Base-by-base conservation (phyloP, 2,888 invertebrate species). In the Caenorhabditis sinica region DNA sequence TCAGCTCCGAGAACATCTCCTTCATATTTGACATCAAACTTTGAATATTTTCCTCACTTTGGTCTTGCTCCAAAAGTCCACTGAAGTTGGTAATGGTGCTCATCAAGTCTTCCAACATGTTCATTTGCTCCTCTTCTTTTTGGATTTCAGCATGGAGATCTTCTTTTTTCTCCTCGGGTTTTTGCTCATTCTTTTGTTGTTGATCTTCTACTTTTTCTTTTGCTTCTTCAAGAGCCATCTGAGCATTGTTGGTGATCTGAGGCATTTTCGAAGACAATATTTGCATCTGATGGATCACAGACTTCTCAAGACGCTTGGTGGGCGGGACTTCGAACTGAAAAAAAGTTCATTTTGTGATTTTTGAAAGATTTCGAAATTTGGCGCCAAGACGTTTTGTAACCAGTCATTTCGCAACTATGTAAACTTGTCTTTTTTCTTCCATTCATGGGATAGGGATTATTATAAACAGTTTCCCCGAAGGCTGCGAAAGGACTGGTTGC, bases 51-150 rank as follows among this genome's bases (percentile, higher is more conserved):
- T 61, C 61, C 8, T 36, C 36, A 36, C 33, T 33, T 5, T 9
- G 20, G 9, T 40, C 11, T 13, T 40, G 17, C 33, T 40, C 61
- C 61, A 61, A 61, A 40, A 61, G 20, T 4, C 20, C 13, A 5
- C 40, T 40, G 13, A 61, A 20, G 23, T 40, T 61, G 1, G 61
- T 61, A 11, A 61, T 40, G 11, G 40, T 61, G 2, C 15, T 40
- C 61, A 61, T 61, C 2, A 61, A 2, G 9, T 40, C 36, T 4
- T 36, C 20, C 8, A 61, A 8, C 23, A 23, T 33, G 2, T 61
- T 61, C 23, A 61, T 61, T 61, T 61, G n/a, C 20, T 20, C 36
- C 40, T 61, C 61, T 9, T 20, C 60, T 60, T 33, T 25, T 33
- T 33, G 6, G 2, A 36, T 60, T 17, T 60, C n/a, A n/a, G n/a